Evolutionary conservation across 2,113 vertebrate genomes (phyloP).

Genomic region (Zosterops pallidus): DNA sequence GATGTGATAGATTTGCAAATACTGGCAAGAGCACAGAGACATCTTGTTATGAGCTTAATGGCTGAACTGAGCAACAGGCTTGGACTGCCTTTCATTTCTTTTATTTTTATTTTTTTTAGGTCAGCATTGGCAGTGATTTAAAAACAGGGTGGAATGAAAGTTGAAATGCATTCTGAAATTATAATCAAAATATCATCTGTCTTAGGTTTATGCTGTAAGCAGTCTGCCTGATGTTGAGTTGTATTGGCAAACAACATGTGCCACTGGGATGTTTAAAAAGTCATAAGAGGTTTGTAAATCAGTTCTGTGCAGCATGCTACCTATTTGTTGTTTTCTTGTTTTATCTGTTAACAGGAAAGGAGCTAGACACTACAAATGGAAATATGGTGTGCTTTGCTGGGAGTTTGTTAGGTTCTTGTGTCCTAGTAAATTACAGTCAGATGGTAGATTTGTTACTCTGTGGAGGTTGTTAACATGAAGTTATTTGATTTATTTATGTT

Average conservation of each 20-base stretch:
- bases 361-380: neutral
- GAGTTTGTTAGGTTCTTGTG: neutral
- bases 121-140: neutral
- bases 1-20: conserved; percentile 33
- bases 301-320: neutral
- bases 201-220: neutral
- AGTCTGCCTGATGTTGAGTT: neutral
- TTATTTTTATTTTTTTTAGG: neutral
- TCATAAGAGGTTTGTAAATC: conserved; percentile 43
- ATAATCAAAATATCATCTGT: conserved; percentile 16
- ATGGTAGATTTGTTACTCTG: neutral
- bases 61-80: neutral
- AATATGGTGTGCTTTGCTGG: neutral
- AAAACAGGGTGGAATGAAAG: conserved; percentile 4
- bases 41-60: conserved; percentile 15
- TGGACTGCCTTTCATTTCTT: neutral
- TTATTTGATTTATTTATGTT: conserved; percentile 9
- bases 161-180: conserved; percentile 23
- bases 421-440: neutral
- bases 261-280: conserved; percentile 24
- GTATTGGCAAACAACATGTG: neutral
- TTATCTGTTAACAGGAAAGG: neutral
- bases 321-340: conserved; percentile 37
- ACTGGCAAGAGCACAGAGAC: conserved; percentile 6
- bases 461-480: neutral